Conservation (phyloP, 2,888 invertebrate species). For the Malacosoma neustria region DNA sequence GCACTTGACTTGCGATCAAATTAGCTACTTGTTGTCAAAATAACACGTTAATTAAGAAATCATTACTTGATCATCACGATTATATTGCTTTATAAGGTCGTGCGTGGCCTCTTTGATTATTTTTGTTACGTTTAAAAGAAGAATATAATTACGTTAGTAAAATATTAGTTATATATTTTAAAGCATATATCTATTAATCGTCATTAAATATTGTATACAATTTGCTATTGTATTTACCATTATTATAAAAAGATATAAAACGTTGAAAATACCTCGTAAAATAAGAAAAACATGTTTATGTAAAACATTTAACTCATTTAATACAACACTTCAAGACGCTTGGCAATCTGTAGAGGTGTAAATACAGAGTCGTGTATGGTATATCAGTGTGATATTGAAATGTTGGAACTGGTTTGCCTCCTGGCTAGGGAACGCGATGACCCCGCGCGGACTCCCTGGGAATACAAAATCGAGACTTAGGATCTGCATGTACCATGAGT, state of each 20-base stretch:
- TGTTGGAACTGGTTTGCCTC: slow-evolving; percentile 63
- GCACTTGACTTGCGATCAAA: background rate
- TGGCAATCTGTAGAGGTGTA: slow-evolving; percentile 1
- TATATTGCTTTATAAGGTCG: background rate
- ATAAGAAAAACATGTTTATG: background rate
- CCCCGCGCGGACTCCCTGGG: slow-evolving; percentile 48
- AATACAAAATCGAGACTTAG: slow-evolving; percentile 55
- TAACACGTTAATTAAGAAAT: background rate
- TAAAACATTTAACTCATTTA: background rate
- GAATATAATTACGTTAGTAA: background rate
- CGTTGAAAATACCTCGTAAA: too few relatives aligned
- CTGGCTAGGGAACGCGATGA: slow-evolving; percentile 58
- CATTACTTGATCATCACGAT: background rate
- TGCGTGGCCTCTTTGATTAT: background rate
- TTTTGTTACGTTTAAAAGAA: background rate
- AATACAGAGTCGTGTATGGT: slow-evolving; percentile 34
- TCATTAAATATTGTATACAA: too few relatives aligned
- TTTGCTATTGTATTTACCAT: too few relatives aligned
- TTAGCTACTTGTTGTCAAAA: background rate
- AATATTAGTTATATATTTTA: too few relatives aligned
- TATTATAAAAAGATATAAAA: too few relatives aligned
- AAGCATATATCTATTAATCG: too few relatives aligned
- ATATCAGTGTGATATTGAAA: slow-evolving; percentile 67
- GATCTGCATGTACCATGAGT: slow-evolving; percentile 21
- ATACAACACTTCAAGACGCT: background rate